Percentiles rank a stretch among this genome's conserved stretches.
Evolutionary conservation across 2,113 vertebrate genomes (phyloP).

Genomic region (Circaetus gallicus): DNA sequence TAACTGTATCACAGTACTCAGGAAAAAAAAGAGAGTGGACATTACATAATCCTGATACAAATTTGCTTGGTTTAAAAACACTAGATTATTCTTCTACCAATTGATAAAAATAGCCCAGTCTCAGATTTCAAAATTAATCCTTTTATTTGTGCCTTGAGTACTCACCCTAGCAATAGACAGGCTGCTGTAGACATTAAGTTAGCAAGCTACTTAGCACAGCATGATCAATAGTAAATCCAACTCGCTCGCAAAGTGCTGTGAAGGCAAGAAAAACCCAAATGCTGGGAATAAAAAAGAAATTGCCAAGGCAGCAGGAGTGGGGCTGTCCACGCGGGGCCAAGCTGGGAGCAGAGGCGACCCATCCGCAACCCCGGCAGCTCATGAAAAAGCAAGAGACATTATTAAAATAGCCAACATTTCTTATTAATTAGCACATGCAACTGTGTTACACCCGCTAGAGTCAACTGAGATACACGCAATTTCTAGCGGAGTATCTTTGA

Average conservation of each 20-base stretch:
- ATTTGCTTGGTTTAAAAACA: background rate
- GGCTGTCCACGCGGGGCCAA: fast-evolving
- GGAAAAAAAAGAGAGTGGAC: no score
- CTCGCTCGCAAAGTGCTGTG: fast-evolving
- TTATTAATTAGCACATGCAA: background rate
- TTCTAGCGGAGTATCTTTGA: background rate
- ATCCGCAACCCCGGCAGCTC: background rate
- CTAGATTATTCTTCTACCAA: background rate
- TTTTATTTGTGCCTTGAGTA: background rate
- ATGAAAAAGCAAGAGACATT: background rate
- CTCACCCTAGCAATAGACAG: background rate
- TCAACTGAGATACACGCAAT: background rate
- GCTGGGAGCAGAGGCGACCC: background rate
- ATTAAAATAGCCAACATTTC: background rate
- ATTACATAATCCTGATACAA: background rate
- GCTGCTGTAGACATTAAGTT: background rate
- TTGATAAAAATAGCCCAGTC: background rate
- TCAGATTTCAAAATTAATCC: background rate
- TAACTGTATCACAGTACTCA: background rate
- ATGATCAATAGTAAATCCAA: background rate
- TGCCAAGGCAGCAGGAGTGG: background rate
- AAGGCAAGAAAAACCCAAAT: background rate
- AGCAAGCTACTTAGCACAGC: background rate
- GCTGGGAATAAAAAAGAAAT: background rate
- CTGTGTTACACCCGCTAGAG: background rate